phyloP scores from a whole-genome alignment of 2,888 invertebrate genomes.

The Cephus sareptanus region DNA sequence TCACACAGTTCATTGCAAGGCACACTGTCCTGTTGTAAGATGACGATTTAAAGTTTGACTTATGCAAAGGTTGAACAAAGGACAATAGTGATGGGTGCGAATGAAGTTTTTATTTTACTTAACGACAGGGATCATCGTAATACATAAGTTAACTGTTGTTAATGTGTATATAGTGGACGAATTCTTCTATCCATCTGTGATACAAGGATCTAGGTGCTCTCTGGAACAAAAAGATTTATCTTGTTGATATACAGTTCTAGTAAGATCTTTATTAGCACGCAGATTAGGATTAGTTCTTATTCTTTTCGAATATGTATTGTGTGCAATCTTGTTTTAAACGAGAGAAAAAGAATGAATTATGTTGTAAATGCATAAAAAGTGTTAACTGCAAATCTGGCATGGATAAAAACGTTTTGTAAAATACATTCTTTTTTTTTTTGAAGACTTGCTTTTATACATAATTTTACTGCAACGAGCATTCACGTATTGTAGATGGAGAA shows the following conservation, averaged over 20 bases:
- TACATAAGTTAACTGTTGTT: slow-evolving; percentile 38
- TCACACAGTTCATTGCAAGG: slow-evolving; percentile 60
- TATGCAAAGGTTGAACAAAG: slow-evolving; percentile 24
- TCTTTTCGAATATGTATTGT: no score
- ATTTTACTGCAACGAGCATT: no score
- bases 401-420: no score
- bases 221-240: slow-evolving; percentile 44
- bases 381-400: neutral
- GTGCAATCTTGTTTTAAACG: neutral
- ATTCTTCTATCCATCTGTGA: slow-evolving; percentile 38
- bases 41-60: slow-evolving; percentile 49
- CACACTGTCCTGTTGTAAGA: slow-evolving; percentile 54
- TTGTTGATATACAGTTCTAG: neutral
- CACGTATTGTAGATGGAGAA: no score
- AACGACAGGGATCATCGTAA: slow-evolving; percentile 16
- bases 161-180: slow-evolving; percentile 33
- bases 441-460: no score
- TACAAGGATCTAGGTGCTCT: slow-evolving; percentile 40
- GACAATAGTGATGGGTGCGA: slow-evolving; percentile 22
- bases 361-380: slow-evolving; percentile 6
- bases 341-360: neutral
- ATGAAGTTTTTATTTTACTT: slow-evolving; percentile 39
- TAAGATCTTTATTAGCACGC: no score
- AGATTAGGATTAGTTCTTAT: no score
- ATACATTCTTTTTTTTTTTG: no score